Base-by-base conservation (phyloP, 2,113 vertebrate species). In the Carassius gibelio region DNA sequence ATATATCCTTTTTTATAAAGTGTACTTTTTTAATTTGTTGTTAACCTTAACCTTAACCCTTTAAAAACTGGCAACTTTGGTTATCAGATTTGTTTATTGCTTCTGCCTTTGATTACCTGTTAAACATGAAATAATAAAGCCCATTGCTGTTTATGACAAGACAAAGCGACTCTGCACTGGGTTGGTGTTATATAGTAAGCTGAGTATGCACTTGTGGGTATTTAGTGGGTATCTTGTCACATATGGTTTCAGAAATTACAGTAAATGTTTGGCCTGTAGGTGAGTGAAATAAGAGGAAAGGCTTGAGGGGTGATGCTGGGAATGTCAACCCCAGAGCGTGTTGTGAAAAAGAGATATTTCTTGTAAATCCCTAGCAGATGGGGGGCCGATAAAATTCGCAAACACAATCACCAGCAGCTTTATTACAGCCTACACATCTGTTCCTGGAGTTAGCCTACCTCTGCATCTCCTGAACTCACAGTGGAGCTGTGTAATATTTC, bases 361-460 rank as follows among this genome's bases (percentile, higher is more conserved):
- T 89, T 93, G 92, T 92, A 94, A 93, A 94, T 93, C 90, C 91
- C 89, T 80, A 80, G 80, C 91, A 89, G 92, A 91, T 90, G 84
- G 86, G 88, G 88, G 85, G 91, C 85, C 83, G 26, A 93, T 93
- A 94, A 94, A 93, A 89, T 92, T 92, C 90, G 91, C 88, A 93
- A 94, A 93, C 88, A 94, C 93, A 93, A 92, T 92, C 90, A 92
- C 88, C 90, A 89, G 89, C 88, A 87, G 88, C 89, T 92, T 93
- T 92, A 92, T 88, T 90, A 89, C 86, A 85, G 89, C 90, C 88
- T 86, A 91, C 90, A 85, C 92, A 92, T 93, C 90, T 93, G 92
- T 89, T 92, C 88, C 83, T 59, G 59, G 55, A 78, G 84, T 68
- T 81, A 88, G 82, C 83, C 52, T 86, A 80, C 78, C 78, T 82